Base-by-base conservation (phyloP, 2,113 vertebrate genomes). In the Deroptyus accipitrinus region DNA sequence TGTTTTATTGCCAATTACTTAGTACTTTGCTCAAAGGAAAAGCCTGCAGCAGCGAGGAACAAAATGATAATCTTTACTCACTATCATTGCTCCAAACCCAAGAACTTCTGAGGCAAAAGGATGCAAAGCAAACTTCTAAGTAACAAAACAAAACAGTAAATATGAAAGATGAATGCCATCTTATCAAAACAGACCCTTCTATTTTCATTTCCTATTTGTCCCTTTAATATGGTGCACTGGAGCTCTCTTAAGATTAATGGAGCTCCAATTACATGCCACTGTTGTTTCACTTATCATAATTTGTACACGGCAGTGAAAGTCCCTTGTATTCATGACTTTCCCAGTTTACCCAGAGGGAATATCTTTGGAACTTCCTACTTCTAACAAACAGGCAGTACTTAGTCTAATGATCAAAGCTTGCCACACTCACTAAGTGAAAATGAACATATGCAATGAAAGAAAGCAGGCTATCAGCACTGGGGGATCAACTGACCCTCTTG, bases 301-400 rank as follows among this genome's bases (percentile, higher is more conserved):
- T 90, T 96, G 83, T 75, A 91, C 51, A n/a, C 24, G 62, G 92
- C 90, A 86, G 52, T 33, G 16, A 28, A 55, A 95, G 49, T 63
- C 46, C 46, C 88, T 92, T 79, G 78, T 42, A 96, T 83, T 74
- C 80, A 79, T 68, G 76, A 82, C 93, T 95, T 76, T 73, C 85
- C 64, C 82, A 88, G 48, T 54, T 54, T 92, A 81, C 73, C 90
- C 77, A 82, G 92, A 93, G 86, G 94, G 69, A 96, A 33, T 83
- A 96, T 96, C 86, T 94, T 94, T 90, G 92, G 86, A 96, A 94
- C 86, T 94, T 95, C 76, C 88, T 78, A 73, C 74, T 86, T 35
- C 82, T 87, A 76, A 55, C 86, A 96, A 92, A 76, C 81, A 95
- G 92, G 72, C 88, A 94, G 72, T 84, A 86, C 83, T 96, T 33